Percentiles rank a stretch among this genome's conserved stretches.
phyloP scores from a whole-genome alignment of 1,140 invertebrate species.

The Theocolax elegans region DNA sequence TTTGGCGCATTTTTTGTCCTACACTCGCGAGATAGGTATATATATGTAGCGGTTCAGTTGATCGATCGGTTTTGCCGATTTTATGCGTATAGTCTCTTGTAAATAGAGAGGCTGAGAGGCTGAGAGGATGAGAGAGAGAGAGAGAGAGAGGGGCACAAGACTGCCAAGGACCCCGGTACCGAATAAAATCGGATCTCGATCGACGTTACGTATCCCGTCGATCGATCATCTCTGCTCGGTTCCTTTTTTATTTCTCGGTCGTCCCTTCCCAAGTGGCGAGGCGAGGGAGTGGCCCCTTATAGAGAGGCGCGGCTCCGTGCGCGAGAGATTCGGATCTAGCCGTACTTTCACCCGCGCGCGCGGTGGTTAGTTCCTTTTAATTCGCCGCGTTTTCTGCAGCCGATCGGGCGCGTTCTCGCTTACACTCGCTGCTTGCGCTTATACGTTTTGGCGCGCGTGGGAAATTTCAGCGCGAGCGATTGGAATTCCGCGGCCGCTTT shows the following conservation, averaged over 20 bases:
- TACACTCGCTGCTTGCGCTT: background rate
- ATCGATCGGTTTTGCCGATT: no score
- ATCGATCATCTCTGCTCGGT: conserved; percentile 11
- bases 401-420: background rate
- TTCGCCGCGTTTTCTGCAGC: background rate
- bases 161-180: no score
- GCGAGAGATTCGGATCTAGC: conserved; percentile 14
- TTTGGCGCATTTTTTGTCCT: no score
- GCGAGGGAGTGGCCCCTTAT: conserved; percentile 10
- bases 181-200: no score
- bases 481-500: conserved; percentile 15
- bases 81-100: no score
- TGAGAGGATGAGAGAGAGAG: no score
- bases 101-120: no score
- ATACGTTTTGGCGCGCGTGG: conserved; percentile 3
- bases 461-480: conserved; percentile 17
- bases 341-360: conserved; percentile 29
- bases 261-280: background rate
- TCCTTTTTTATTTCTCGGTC: background rate
- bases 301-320: background rate
- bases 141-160: no score
- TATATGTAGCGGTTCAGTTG: no score
- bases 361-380: conserved; percentile 32
- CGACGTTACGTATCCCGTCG: no score
- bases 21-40: no score